Conservation (phyloP, 2,888 invertebrate genomes). For the Micropterix aruncella region DNA sequence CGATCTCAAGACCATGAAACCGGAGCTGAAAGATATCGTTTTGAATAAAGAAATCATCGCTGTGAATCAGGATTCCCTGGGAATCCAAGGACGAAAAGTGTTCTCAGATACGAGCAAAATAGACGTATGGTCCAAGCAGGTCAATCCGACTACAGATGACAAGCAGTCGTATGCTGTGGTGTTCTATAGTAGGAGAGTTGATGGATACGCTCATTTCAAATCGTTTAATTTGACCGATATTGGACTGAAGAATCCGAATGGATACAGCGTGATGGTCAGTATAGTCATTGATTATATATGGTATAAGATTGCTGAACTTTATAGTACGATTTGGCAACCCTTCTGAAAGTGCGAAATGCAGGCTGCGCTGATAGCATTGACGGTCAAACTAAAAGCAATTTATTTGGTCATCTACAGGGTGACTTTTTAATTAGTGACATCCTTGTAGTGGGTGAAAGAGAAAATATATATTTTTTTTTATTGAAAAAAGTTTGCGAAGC, state of each 20-base stretch:
- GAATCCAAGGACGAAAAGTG: constrained; percentile 36
- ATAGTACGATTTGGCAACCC: too few relatives aligned
- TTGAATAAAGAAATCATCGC: constrained; percentile 45
- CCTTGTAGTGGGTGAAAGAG: too few relatives aligned
- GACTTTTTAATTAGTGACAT: too few relatives aligned
- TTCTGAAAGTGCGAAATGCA: too few relatives aligned
- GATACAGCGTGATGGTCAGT: not conserved
- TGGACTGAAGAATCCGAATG: constrained; percentile 12
- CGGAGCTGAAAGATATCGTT: constrained; percentile 42
- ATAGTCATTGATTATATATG: too few relatives aligned
- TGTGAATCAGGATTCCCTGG: constrained; percentile 49
- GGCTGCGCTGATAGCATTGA: too few relatives aligned
- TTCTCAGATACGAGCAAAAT: constrained; percentile 19
- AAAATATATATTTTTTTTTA: too few relatives aligned
- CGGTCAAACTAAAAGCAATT: too few relatives aligned
- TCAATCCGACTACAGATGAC: constrained; percentile 27
- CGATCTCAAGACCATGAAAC: constrained; percentile 40
- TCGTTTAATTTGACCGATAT: constrained; percentile 19
- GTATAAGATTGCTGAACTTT: too few relatives aligned
- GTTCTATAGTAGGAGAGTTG: constrained; percentile 30
- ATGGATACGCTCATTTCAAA: constrained; percentile 21
- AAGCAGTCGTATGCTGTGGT: constrained; percentile 38
- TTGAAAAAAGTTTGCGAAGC: too few relatives aligned
- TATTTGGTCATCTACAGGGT: too few relatives aligned
- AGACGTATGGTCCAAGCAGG: constrained; percentile 40